A percentile compares a stretch with the other conserved stretches of the same genome.
phyloP scores from a whole-genome alignment of 2,113 vertebrate species.

The Pica pica region DNA sequence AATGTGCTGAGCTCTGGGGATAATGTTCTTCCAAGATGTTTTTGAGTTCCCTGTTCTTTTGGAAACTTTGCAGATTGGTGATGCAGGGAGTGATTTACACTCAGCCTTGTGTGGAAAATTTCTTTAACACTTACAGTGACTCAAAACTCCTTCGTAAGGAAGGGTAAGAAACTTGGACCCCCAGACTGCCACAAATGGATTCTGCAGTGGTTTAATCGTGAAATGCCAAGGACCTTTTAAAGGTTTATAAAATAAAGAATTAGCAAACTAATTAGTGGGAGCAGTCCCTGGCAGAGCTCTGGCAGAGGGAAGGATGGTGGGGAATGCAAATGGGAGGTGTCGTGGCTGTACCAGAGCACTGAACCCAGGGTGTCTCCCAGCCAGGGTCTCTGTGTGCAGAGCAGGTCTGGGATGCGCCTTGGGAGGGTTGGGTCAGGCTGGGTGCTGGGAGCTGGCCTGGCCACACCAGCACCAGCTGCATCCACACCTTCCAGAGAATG shows the following conservation, averaged over 20 bases:
- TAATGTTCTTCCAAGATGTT: neutral
- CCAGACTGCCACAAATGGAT: neutral
- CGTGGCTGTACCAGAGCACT: neutral
- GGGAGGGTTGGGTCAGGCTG: neutral
- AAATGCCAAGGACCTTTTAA: neutral
- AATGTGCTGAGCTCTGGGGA: neutral
- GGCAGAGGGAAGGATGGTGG: neutral
- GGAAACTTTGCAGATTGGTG: neutral
- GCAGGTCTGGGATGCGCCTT: neutral
- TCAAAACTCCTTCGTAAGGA: neutral
- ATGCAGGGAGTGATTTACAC: neutral
- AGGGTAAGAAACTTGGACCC: neutral
- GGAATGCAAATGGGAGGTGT: neutral
- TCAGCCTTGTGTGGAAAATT: neutral
- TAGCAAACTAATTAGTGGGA: neutral
- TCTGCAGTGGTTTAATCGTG: neutral
- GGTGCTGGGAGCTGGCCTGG: neutral
- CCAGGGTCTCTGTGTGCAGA: neutral
- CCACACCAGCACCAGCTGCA: neutral
- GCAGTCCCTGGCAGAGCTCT: neutral
- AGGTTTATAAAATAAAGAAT: neutral
- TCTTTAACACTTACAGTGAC: neutral
- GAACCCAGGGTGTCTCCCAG: accelerated
- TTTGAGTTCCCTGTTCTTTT: neutral
- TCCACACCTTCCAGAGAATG: accelerated